Evolutionary conservation across 2,888 invertebrate genomes (phyloP).

Genomic region (Apodemia zela): DNA sequence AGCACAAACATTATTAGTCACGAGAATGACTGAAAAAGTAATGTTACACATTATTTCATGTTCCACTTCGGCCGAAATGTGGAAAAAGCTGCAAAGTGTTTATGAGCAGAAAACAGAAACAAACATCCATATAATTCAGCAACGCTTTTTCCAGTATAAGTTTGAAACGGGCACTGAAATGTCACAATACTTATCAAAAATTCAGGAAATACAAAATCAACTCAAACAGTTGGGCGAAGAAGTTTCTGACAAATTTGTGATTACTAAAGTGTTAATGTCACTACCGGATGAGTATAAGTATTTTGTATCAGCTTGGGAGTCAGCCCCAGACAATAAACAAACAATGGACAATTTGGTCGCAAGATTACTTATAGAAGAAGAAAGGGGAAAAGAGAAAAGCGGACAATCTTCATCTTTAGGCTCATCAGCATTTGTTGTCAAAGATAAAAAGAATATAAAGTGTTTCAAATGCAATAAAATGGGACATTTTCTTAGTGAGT

Average conservation of each 20-base stretch:
- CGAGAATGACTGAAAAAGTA: constrained; percentile 28
- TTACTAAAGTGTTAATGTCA: constrained; percentile 41
- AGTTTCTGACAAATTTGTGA: constrained; percentile 35
- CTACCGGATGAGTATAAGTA: constrained; percentile 40
- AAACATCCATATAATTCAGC: constrained; percentile 43
- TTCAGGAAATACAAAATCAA: constrained; percentile 34
- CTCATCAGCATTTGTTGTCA: background rate
- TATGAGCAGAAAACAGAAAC: constrained; percentile 45
- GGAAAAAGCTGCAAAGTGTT: constrained; percentile 37
- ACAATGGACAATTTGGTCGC: constrained; percentile 31
- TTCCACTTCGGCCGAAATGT: constrained; percentile 37
- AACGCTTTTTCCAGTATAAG: constrained; percentile 40
- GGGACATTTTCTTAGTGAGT: constrained; percentile 22
- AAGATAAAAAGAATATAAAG: constrained; percentile 17
- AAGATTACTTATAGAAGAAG: constrained; percentile 32
- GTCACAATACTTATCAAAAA: constrained; percentile 36
- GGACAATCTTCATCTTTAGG: constrained; percentile 3
- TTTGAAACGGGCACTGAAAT: constrained; percentile 32
- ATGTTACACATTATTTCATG: constrained; percentile 38
- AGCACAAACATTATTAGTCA: constrained; percentile 21
- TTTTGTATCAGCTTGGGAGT: constrained; percentile 42
- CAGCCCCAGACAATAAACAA: constrained; percentile 31
- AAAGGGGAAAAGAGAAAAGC: constrained; percentile 28
- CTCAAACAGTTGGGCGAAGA: constrained; percentile 36
- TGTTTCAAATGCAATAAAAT: constrained; percentile 22